Evolutionary conservation across 2,797 vertebrate genomes (phyloP).

Genomic region (Ctenopoma kingsleyae): DNA sequence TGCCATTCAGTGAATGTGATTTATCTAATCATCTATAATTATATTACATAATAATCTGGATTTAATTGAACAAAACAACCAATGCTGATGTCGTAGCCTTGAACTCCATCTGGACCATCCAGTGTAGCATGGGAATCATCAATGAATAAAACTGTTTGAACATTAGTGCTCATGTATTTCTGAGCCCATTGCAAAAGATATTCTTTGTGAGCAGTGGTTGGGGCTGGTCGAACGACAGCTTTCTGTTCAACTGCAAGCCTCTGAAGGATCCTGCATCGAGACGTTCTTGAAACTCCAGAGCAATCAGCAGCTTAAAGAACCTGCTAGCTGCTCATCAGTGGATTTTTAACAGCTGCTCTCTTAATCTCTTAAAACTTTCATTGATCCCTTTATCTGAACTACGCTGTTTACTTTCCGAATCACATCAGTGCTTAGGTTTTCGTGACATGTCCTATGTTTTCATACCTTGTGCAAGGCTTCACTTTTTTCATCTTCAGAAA

Average conservation of each 20-base stretch:
- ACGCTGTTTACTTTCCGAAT: neutral
- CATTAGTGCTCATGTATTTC: neutral
- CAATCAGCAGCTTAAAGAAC: too few species aligned
- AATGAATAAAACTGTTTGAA: neutral
- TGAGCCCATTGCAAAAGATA: neutral
- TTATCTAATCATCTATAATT: too few species aligned
- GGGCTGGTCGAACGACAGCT: neutral
- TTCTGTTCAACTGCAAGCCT: neutral
- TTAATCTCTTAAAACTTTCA: conserved; percentile 6
- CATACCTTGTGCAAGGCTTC: too few species aligned
- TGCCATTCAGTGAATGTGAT: too few species aligned
- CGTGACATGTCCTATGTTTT: neutral
- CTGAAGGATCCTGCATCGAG: neutral
- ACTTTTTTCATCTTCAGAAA: too few species aligned
- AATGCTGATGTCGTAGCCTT: neutral
- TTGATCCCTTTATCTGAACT: neutral
- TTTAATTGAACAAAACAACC: too few species aligned
- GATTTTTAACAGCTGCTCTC: conserved; percentile 1
- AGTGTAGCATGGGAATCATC: neutral
- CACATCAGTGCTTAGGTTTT: neutral
- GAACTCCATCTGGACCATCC: neutral
- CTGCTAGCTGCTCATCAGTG: neutral
- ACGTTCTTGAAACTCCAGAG: neutral
- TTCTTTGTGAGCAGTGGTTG: conserved; percentile 1
- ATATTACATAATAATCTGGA: too few species aligned